A percentile compares a stretch with the other conserved stretches of the same genome.
phyloP scores from a whole-genome alignment of 2,113 vertebrate genomes.

The Leucosticte australis region DNA sequence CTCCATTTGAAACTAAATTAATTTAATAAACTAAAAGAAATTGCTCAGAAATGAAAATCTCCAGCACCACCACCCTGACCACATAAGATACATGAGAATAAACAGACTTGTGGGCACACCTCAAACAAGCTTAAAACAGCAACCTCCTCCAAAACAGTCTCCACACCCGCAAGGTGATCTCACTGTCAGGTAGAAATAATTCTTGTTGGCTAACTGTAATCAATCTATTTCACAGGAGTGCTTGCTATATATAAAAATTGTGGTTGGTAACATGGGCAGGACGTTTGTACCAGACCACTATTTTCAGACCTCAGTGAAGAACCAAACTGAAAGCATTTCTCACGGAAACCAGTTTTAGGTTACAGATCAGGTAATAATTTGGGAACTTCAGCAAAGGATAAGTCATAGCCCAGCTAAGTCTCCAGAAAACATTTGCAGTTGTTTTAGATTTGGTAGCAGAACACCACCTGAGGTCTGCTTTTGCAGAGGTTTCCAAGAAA shows the following conservation, averaged over 20 bases:
- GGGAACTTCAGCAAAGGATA: not conserved
- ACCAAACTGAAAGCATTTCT: conserved; percentile 26
- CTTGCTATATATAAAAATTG: conserved; percentile 9
- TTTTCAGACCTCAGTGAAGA: not conserved
- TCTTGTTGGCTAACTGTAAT: conserved; percentile 2
- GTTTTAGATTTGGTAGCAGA: not conserved
- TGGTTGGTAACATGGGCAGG: not conserved
- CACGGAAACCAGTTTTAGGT: not conserved
- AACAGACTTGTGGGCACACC: conserved; percentile 50
- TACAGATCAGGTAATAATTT: not conserved
- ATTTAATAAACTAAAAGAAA: conserved; percentile 60
- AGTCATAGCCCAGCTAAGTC: not conserved
- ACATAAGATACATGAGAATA: conserved; percentile 44
- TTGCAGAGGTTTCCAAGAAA: not conserved
- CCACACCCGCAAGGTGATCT: conserved; percentile 12
- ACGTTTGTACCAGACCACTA: not conserved
- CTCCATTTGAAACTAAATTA: conserved; percentile 53
- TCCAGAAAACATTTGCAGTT: not conserved
- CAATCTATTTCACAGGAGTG: conserved; percentile 18
- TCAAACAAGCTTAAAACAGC: conserved; percentile 13
- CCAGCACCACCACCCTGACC: conserved; percentile 47
- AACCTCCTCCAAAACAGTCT: conserved; percentile 23
- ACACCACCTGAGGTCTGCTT: not conserved
- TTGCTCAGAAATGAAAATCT: conserved; percentile 61
- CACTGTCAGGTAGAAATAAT: conserved; percentile 32